A percentile compares a stretch with the other conserved stretches of the same genome.
Conservation (phyloP, 1,140 invertebrate species). For the Venturia canescens region DNA sequence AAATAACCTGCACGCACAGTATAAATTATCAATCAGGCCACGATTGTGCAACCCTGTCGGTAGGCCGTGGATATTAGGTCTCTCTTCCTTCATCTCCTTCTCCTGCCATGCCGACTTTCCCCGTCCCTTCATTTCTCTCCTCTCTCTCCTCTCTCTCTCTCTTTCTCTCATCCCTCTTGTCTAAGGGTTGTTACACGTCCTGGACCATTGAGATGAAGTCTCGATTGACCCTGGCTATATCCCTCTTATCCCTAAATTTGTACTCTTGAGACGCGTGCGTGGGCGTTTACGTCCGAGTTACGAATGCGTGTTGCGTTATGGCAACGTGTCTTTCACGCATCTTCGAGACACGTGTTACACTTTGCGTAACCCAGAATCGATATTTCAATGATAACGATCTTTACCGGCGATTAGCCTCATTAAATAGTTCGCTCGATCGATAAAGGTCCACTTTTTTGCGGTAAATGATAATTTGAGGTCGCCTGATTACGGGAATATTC, state of each 20-base stretch:
- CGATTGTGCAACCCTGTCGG: slow-evolving; percentile 75
- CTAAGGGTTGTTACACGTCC: slow-evolving; percentile 71
- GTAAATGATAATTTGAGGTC: too few relatives aligned
- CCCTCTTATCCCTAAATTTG: slow-evolving; percentile 52
- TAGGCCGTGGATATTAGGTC: slow-evolving; percentile 56
- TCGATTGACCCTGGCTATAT: slow-evolving; percentile 62
- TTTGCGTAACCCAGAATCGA: not conserved
- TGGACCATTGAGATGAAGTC: slow-evolving; percentile 24
- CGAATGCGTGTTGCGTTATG: slow-evolving; percentile 8
- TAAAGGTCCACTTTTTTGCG: too few relatives aligned
- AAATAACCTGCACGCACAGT: slow-evolving; percentile 76
- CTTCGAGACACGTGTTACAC: not conserved
- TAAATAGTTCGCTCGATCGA: too few relatives aligned
- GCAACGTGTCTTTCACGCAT: not conserved
- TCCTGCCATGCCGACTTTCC: not conserved
- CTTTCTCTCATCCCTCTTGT: not conserved
- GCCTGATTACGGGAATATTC: too few relatives aligned
- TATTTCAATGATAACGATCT: not conserved
- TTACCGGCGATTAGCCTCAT: not conserved
- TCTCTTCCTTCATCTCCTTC: not conserved
- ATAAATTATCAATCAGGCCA: slow-evolving; percentile 77
- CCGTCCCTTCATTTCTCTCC: slow-evolving; percentile 57
- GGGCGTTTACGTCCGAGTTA: slow-evolving; percentile 57
- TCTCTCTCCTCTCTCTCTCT: slow-evolving; percentile 32
- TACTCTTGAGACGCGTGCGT: slow-evolving; percentile 52